phyloP scores from a whole-genome alignment of 2,113 vertebrate genomes.

The Clarias gariepinus region DNA sequence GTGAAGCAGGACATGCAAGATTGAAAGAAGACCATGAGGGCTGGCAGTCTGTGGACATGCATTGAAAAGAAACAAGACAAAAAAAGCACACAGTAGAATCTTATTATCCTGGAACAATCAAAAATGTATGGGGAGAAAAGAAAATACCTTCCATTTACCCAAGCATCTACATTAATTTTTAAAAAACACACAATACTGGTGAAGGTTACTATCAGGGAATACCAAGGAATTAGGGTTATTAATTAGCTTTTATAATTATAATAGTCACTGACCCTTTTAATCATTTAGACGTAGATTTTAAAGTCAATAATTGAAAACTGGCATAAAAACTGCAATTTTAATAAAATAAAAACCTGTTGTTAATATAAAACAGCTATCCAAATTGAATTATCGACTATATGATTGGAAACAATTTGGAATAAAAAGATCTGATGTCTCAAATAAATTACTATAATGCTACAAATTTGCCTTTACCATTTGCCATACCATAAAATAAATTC shows the following conservation, averaged over 20 bases:
- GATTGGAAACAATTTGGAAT: neutral
- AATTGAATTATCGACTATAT: neutral
- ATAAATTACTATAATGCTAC: neutral
- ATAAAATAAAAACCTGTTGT: neutral
- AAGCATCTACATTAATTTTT: neutral
- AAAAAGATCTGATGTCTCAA: neutral
- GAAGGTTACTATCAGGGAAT: neutral
- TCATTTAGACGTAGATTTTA: neutral
- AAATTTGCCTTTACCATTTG: neutral
- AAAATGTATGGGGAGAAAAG: neutral
- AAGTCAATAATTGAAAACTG: neutral
- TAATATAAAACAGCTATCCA: neutral
- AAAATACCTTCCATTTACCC: neutral
- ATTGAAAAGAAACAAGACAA: slow-evolving; percentile 25
- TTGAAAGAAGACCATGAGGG: slow-evolving; percentile 77
- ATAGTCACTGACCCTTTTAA: neutral
- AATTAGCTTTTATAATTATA: neutral
- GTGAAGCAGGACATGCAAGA: slow-evolving; percentile 68
- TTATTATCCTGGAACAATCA: neutral
- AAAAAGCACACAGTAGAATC: slow-evolving; percentile 7
- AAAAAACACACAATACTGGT: neutral
- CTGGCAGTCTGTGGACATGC: slow-evolving; percentile 62
- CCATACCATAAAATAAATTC: neutral
- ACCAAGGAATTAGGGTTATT: neutral
- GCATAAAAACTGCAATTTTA: neutral